These are phyloP conservation scores for Siderastrea siderea DNA, from an alignment of 92 coral and sea anemone species.

Conservation along the genomic window DNA sequence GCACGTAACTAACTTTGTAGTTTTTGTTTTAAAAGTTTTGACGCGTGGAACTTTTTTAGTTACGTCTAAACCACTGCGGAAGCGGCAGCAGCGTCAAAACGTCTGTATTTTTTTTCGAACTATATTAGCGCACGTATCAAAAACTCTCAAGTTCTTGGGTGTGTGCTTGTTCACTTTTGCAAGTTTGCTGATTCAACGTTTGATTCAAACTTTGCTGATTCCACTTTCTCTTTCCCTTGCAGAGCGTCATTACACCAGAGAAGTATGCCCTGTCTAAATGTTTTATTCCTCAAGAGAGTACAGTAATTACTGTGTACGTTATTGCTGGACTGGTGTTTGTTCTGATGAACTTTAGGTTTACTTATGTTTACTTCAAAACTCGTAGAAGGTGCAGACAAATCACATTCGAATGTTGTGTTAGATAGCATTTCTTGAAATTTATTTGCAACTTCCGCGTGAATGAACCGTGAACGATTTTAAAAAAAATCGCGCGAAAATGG, in stretches of 20 bases:
- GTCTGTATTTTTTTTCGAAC: too few species aligned
- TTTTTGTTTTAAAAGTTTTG: too few species aligned
- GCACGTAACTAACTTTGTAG: too few species aligned
- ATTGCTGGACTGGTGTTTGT: slow-evolving; percentile 60
- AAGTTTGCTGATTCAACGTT: background rate
- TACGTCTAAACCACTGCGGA: too few species aligned
- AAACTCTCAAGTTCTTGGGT: too few species aligned
- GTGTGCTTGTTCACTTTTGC: too few species aligned
- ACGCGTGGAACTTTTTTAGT: too few species aligned
- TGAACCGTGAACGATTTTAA: too few species aligned
- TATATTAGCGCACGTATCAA: too few species aligned
- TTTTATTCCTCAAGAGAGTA: slow-evolving; percentile 91
- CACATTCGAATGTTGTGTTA: slow-evolving; percentile 1
- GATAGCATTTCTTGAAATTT: slow-evolving; percentile 4
- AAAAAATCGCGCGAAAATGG: too few species aligned
- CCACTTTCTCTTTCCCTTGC: slow-evolving; percentile 26
- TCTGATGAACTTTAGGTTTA: slow-evolving; percentile 32
- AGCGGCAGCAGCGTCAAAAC: too few species aligned
- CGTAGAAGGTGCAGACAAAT: slow-evolving; percentile 18
- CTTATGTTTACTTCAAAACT: background rate
- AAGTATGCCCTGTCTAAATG: slow-evolving; percentile 84
- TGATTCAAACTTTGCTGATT: background rate
- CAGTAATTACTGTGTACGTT: slow-evolving; percentile 82
- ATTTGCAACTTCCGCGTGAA: too few species aligned
- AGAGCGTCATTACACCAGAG: slow-evolving; percentile 84